Base-by-base conservation (phyloP, 2,888 invertebrate genomes). In the Agrochola lota region DNA sequence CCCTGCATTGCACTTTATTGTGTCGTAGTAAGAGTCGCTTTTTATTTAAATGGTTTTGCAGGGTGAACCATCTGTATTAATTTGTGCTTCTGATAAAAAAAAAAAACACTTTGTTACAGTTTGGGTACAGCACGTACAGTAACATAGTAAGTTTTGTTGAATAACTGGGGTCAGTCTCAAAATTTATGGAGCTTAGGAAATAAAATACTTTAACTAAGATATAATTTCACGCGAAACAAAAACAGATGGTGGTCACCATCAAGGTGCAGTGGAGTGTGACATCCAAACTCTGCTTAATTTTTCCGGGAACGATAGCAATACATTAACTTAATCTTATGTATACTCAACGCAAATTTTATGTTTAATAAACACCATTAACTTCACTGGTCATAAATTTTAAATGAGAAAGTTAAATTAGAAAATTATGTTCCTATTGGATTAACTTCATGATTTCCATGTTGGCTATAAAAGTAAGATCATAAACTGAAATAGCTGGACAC, bases 321-420 rank as follows among this genome's bases (percentile, higher is more conserved):
- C 17, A n/a, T 9, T 67, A 46, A 71, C 12, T 71, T 49, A 11
- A 1, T 71, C 11, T 35, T 40, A 40, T 52, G 12, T 7, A 35
- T 55, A 63, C 20, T 57, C 11, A 15, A 49, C 17, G 26, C 49
- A 49, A 49, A 49, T 17, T 6, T 3, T 46, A 67, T 17, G 15
- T 59, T 2, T 59, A 55, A 70, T 46, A 70, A 64, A 69, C 12
- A 26, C 57, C 59, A 83, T 59, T 63, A 77, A 64, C 49, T 62
- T 67, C 30, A 71, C 66, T 57, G 55, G 9, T 59, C 49, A 81
- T 82, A 60, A 63, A 70, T 8, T 64, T 70, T 4, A 62, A 74
- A 71, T 60, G 59, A 43, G 76, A 83, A 75, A 83, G 71, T 57
- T 26, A 26, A 49, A 49, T 67, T 35, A 71, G 82, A 85, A 85